Percentiles rank a stretch among this genome's conserved stretches.
Conservation (phyloP, 2,797 vertebrate genomes). For the Tragelaphus oryx region DNA sequence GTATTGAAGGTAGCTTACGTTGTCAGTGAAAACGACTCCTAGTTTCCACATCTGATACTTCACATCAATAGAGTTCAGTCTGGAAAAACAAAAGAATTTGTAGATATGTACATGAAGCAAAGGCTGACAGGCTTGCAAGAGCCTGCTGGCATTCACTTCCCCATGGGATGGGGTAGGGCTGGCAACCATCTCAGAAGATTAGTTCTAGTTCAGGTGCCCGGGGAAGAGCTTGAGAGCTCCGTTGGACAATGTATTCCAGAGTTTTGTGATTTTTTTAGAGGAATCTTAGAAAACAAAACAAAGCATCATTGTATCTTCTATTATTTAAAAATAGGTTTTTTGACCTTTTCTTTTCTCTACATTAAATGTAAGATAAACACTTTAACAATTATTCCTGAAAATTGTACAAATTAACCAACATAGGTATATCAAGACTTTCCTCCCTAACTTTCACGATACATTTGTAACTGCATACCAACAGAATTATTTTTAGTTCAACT, state of each 20-base stretch:
- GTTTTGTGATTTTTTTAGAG: not conserved
- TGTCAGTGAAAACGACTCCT: conserved; percentile 98
- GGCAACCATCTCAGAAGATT: not conserved
- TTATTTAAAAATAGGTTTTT: not conserved
- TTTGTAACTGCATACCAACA: not conserved
- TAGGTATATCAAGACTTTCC: not conserved
- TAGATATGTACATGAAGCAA: not conserved
- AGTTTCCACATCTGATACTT: conserved; percentile 99
- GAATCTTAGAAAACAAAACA: not conserved
- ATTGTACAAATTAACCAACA: not conserved
- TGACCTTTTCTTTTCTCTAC: not conserved
- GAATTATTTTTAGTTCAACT: not conserved
- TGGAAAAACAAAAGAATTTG: conserved; percentile 69
- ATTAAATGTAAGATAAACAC: not conserved
- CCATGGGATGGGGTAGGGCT: not conserved
- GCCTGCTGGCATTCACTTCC: not conserved
- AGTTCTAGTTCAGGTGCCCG: not conserved
- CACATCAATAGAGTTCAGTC: conserved; percentile 93
- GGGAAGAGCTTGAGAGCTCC: not conserved
- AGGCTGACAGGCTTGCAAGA: not conserved
- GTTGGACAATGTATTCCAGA: not conserved
- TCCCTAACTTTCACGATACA: not conserved
- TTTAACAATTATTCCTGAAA: not conserved
- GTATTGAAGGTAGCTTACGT: conserved; percentile 83
- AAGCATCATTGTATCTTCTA: not conserved